These are phyloP conservation scores for Boloria selene DNA, from an alignment of 2,888 invertebrate genomes.

Conservation along the genomic window DNA sequence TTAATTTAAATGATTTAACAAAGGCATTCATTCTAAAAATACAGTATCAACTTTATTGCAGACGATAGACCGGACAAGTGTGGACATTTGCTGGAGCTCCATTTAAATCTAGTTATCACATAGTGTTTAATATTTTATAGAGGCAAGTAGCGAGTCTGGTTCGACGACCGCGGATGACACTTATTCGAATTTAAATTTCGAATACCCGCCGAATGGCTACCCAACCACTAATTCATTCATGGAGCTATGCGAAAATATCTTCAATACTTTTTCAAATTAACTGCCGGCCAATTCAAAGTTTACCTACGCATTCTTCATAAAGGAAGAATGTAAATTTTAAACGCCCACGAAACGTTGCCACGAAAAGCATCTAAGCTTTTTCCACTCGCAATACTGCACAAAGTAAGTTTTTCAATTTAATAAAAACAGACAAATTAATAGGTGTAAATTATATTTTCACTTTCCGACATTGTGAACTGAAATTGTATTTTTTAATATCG, in stretches of 20 bases:
- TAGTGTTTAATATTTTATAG: constrained; percentile 41
- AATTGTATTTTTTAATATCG: constrained; percentile 4
- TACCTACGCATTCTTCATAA: constrained; percentile 2
- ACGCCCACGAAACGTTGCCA: not conserved
- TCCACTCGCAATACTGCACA: not conserved
- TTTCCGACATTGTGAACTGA: not conserved
- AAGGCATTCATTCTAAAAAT: constrained; percentile 2
- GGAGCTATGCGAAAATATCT: constrained; percentile 37
- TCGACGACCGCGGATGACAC: constrained; percentile 49
- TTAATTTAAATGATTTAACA: not conserved
- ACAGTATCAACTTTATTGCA: constrained; percentile 8
- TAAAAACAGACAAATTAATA: not conserved
- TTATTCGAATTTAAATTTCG: constrained; percentile 49
- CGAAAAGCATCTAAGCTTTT: not conserved
- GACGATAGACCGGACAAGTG: not conserved
- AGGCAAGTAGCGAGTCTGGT: constrained; percentile 41
- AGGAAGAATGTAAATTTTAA: too few relatives aligned
- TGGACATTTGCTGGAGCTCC: constrained; percentile 23
- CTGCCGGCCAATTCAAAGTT: constrained; percentile 11
- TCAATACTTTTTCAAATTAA: constrained; percentile 30
- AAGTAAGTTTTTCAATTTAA: not conserved
- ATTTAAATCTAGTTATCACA: constrained; percentile 40
- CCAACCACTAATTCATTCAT: constrained; percentile 47
- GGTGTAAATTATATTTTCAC: not conserved
- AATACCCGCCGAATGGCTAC: constrained; percentile 40